Evolutionary conservation across 2,113 vertebrate species (phyloP).

Genomic region (Scomber japonicus): DNA sequence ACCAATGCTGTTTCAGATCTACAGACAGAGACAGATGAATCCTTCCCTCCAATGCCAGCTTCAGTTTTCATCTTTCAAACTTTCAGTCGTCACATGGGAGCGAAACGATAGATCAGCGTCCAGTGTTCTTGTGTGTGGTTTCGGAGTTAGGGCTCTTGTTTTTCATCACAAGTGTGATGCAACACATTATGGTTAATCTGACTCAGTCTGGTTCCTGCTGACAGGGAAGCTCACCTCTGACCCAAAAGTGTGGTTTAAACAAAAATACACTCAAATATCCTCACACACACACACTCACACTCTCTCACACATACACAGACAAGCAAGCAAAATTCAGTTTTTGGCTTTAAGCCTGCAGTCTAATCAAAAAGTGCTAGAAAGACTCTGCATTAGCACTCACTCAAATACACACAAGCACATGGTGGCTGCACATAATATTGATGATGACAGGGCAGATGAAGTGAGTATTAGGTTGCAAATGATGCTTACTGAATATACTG

Average conservation of each 20-base stretch:
- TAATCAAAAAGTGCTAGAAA: conserved; percentile 57
- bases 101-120: conserved; percentile 10
- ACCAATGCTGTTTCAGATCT: background rate
- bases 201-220: conserved; percentile 55
- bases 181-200: conserved; percentile 68
- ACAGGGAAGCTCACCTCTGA: conserved; percentile 64
- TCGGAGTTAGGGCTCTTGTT: background rate
- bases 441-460: background rate
- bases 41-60: background rate
- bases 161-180: conserved; percentile 61
- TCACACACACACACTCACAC: conserved; percentile 7
- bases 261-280: conserved; percentile 45
- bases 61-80: background rate
- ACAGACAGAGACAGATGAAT: background rate
- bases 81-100: background rate
- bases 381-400: background rate
- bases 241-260: conserved; percentile 56
- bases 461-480: no score
- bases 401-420: conserved; percentile 1
- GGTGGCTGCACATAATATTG: conserved; percentile 6
- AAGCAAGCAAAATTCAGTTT: conserved; percentile 22
- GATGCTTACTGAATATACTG: background rate
- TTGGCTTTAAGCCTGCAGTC: conserved; percentile 25
- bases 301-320: background rate
- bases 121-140: conserved; percentile 17